These are phyloP conservation scores for Pampusana beccarii DNA, from an alignment of 2,113 vertebrate genomes.

Conservation along the genomic window DNA sequence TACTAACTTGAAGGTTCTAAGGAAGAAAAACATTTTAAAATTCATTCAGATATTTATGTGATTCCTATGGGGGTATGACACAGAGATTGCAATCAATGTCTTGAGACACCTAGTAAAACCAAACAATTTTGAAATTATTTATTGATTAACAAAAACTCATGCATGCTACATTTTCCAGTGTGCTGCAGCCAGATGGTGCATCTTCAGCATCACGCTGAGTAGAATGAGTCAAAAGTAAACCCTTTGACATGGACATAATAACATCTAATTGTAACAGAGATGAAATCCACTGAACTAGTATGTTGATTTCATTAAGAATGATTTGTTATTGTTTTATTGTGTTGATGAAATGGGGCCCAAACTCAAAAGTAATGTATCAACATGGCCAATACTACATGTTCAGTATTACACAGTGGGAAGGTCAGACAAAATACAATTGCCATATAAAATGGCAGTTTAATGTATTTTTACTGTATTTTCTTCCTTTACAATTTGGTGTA, in stretches of 20 bases:
- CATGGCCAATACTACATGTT: background rate
- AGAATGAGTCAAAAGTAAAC: background rate
- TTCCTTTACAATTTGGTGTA: background rate
- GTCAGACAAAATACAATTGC: background rate
- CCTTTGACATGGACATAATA: background rate
- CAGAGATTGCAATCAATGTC: background rate
- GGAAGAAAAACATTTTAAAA: background rate
- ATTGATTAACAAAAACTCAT: background rate
- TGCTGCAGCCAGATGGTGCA: background rate
- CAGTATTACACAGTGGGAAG: background rate
- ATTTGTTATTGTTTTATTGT: background rate
- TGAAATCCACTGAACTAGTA: background rate
- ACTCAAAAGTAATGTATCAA: background rate
- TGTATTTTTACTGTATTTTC: background rate
- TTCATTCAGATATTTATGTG: background rate
- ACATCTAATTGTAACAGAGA: background rate
- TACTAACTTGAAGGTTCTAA: background rate
- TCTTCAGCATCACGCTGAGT: background rate
- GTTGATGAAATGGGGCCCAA: background rate
- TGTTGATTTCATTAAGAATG: background rate
- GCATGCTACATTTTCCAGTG: background rate
- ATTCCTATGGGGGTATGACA: background rate
- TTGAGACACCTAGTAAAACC: background rate
- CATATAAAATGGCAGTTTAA: background rate
- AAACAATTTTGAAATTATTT: background rate